Evolutionary conservation across 2,113 vertebrate species (phyloP), one percentile per base, ranked within the genome.

Genomic region (Aspiorhynchus laticeps): DNA sequence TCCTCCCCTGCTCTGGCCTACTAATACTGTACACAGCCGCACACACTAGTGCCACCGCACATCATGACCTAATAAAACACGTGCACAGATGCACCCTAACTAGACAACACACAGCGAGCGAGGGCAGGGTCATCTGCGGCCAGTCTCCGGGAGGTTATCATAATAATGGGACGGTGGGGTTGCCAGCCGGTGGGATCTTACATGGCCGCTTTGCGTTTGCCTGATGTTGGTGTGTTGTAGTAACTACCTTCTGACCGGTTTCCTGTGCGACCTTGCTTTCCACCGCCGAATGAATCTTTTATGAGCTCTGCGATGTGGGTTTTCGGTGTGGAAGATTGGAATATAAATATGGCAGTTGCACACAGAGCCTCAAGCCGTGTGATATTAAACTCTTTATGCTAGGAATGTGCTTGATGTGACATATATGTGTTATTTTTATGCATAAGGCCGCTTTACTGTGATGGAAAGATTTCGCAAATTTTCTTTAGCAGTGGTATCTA

Each of bases 241-340:
- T 86, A 88, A 88, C 91, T 88, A 93, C 92, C 92, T 93, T 90
- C 91, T 92, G 93, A 93, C 93, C 93, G 90, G 89, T 91, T 93
- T 93, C 91, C 91, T 90, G 90, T 88, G 92, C 89, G 93, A 95
- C 95, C 95, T 96, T 95, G 93, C 91, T 90, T 94, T 93, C 89
- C 92, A 91, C 88, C 83, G 84, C 91, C 90, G 87, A 85, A 95
- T 96, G 94, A 95, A 95, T 96, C 92, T 95, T 95, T 96, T 94
- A 95, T 95, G 94, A 95, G 94, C 88, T 91, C 92, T 90, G 93
- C 92, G 88, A 93, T 93, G 94, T 94, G 92, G 91, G 91, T 93
- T 94, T 95, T 85, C 93, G 92, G 93, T 90, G 92, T 90, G 93
- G 94, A 92, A 95, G 94, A 95, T 94, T 94, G 93, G 95, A 96